Evolutionary conservation across 2,888 invertebrate species (phyloP), one percentile per base, ranked within the genome.

Genomic region (Sussaba pulchella): DNA sequence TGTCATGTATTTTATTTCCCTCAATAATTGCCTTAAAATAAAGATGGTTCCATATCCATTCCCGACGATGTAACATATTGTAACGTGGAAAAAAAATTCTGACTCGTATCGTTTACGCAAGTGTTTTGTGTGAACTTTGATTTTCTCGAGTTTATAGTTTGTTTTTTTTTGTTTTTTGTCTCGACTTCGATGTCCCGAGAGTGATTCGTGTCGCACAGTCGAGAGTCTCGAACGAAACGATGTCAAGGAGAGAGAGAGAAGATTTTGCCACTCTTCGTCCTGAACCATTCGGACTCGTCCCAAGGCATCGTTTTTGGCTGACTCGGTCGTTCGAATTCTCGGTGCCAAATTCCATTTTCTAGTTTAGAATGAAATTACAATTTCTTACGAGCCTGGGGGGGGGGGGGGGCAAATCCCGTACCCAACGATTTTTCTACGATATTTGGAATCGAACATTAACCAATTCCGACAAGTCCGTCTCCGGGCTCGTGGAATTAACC

Each of bases 241-340:
- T 76, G 75, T 69, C 75, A 69, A 76, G 75, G 69, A 69, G 66
- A 71, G 31, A 10, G 24, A 39, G 39, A 41, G 61, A 76, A 61
- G 47, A 36, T 74, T 61, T 45, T 21, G 24, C 26, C 26, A 14
- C 59, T 14, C 39, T 17, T 61, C 21, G 21, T 59, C 59, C 26
- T 50, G 47, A 31, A 24, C 31, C 36, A 31, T 12, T 39, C 61
- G 24, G n/a, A 36, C 50, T 10, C 31, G 61, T 26, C 39, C 50
- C 10, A 6, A n/a, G 8, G 43, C 41, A 12, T 64, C 73, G 24
- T 54, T 64, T 36, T 36, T 74, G 66, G 66, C 66, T 67, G 24
- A 47, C 47, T 21, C 24, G 31, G 12, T 12, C 43, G 31, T 54
- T n/a, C 14, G 39, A 39, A 57, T 59, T 31, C n/a, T n/a, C 71